Evolutionary conservation across 1,140 invertebrate genomes (phyloP), one percentile per base, ranked within the genome.

Genomic region (Anagrus nilaparvatae): DNA sequence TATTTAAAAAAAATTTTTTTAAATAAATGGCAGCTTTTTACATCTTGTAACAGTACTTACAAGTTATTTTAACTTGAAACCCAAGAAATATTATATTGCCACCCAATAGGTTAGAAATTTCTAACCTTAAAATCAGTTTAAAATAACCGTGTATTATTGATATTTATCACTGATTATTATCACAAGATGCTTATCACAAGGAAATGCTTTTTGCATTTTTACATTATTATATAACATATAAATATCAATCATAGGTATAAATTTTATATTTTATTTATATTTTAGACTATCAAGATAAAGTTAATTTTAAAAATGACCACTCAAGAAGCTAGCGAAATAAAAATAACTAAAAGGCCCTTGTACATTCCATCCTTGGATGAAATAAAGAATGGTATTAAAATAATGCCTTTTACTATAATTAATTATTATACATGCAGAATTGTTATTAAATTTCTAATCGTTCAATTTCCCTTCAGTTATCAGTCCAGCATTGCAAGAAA

Each of bases 401-500:
- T 19, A 37, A 31, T 34, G 13, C 30, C 17, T 20, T 35, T 23
- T 36, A 32, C 16, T 46, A 32, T 39, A 30, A 30, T 12, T 20
- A 12, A 9, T 34, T 25, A 33, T 20, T 27, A 23, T 45, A 12
- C 23, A 7, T 38, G 41, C 24, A 37, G 23, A 5, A 8, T 32
- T 34, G 20, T 32, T 7, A 31, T 40, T 31, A 18, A 40, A 21
- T 23, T 25, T 41, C 42, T 25, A 44, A 63, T 62, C 32, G 43
- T 32, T 18, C 27, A 44, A 46, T 16, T 40, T 42, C 47, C 37
- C 61, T 59, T 27, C 60, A 92, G 88, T 87, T 34, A 63, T 95
- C 47, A 69, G 74, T 23, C 67, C 71, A 47, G 84, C 81, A 1
- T 60, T 95, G 17, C 55, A 51, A 4, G 63, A 66, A 40, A 83